These are phyloP conservation scores for Aleadryas rufinucha DNA, from an alignment of 2,113 vertebrate genomes.

Conservation along the genomic window DNA sequence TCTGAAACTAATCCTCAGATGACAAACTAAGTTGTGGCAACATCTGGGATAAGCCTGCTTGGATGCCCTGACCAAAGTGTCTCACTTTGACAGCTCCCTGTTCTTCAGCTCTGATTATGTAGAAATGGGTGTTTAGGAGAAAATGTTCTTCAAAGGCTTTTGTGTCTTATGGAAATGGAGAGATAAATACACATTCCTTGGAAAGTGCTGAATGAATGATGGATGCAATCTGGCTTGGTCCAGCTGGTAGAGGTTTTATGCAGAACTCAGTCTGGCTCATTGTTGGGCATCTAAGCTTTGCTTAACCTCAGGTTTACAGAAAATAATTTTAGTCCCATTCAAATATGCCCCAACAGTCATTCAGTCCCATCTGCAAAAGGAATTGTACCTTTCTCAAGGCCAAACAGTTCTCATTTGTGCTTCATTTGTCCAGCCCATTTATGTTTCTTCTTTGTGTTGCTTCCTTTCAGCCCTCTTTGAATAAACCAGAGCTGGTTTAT, in stretches of 20 bases:
- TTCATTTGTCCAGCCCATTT: conserved; percentile 1
- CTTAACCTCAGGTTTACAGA: background rate
- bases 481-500: background rate
- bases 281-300: conserved; percentile 8
- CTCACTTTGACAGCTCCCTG: background rate
- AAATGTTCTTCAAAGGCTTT: conserved; percentile 5
- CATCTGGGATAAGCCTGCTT: background rate
- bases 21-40: background rate
- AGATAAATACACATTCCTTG: background rate
- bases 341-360: background rate
- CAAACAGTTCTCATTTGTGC: background rate
- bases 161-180: background rate
- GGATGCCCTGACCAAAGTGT: background rate
- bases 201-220: background rate
- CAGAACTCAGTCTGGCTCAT: background rate
- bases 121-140: background rate
- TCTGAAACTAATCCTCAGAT: background rate
- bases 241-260: background rate
- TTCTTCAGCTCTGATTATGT: background rate
- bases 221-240: background rate
- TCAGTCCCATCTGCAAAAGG: conserved; percentile 1
- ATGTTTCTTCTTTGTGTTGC: conserved; percentile 3
- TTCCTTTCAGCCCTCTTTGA: background rate
- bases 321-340: conserved; percentile 11
- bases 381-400: conserved; percentile 32